Base-by-base conservation (phyloP, 1,140 invertebrate species). In the Asbolus verrucosus region DNA sequence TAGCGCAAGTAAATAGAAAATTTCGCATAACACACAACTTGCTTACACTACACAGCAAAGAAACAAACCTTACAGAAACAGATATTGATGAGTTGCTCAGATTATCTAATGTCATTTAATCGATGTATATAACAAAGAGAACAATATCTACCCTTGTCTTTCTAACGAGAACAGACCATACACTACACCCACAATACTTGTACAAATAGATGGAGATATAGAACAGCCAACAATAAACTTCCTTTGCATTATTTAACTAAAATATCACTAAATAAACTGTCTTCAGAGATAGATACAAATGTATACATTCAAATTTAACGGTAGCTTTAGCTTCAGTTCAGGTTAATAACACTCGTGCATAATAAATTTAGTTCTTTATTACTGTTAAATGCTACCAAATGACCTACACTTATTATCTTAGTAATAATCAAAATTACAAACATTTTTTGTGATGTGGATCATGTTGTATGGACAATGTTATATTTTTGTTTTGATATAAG, bases 321-420 rank as follows among this genome's bases (percentile, higher is more conserved):
- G 43, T 50, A n/a, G 18, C 6, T 46, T 46, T 21, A n/a, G 41
- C 11, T 5, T 16, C 14, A 41, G 16, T 15, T 41, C 8, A 18
- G 46, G 59, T 62, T 18, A 39, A 62, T 38, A 19, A 62, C 6
- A 62, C 30, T 18, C 27, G n/a, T 2, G 19, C 38, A 38, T 68
- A 75, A 75, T 75, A 75, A 73, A 75, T 68, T 65, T 70, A 67
- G 61, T 70, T 75, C 50, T 73, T 75, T 75, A 73, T 72, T 75
- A 71, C 66, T 69, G 67, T 71, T 73, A 65, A 72, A 73, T 46
- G 54, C 74, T 75, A 75, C 71, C 69, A 71, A 75, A 75, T 65
- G 71, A 75, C 62, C 73, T 75, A 75, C 74, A 71, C 65, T 75
- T 71, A 71, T 67, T 74, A 72, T 41, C 61, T 63, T 63, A 63